Percentiles rank a stretch among this genome's conserved stretches.
phyloP scores from a whole-genome alignment of 1,140 invertebrate genomes.

The Bombus breviceps region DNA sequence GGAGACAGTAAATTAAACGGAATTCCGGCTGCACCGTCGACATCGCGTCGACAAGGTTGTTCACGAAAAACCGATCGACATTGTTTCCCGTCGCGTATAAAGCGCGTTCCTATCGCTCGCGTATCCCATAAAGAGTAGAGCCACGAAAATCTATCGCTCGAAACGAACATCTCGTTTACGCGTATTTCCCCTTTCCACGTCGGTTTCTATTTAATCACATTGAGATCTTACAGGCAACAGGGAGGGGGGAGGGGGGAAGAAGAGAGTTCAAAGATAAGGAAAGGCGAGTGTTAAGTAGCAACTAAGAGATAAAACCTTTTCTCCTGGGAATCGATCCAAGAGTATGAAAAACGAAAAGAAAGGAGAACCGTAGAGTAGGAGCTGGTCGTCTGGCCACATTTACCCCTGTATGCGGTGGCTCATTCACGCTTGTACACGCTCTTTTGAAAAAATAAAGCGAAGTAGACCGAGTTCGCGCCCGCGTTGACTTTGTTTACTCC shows the following conservation, averaged over 20 bases:
- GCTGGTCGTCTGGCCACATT: conserved; percentile 32
- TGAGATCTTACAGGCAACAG: not conserved
- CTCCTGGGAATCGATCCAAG: conserved; percentile 1
- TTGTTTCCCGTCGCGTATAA: conserved; percentile 31
- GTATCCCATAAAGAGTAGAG: not conserved
- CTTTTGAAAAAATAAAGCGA: conserved; percentile 64
- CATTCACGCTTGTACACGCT: conserved; percentile 37
- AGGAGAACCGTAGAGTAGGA: conserved; percentile 6
- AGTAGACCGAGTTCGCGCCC: conserved; percentile 49
- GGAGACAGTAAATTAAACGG: conserved; percentile 50
- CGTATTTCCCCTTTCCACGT: not conserved
- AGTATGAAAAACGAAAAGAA: not conserved
- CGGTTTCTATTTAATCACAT: not conserved
- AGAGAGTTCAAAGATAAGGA: not conserved
- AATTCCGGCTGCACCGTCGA: conserved; percentile 41
- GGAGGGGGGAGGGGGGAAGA: rapidly evolving
- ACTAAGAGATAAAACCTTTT: conserved; percentile 13
- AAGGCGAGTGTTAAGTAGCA: conserved; percentile 4
- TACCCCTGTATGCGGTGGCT: conserved; percentile 4
- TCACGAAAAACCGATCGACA: conserved; percentile 48
- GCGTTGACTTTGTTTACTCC: conserved; percentile 56
- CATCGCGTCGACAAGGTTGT: conserved; percentile 53
- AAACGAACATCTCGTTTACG: not conserved
- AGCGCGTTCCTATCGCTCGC: not conserved
- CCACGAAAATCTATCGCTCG: not conserved